Evolutionary conservation across 2,797 vertebrate species (phyloP).

Genomic region (Triplophysa bombifrons): DNA sequence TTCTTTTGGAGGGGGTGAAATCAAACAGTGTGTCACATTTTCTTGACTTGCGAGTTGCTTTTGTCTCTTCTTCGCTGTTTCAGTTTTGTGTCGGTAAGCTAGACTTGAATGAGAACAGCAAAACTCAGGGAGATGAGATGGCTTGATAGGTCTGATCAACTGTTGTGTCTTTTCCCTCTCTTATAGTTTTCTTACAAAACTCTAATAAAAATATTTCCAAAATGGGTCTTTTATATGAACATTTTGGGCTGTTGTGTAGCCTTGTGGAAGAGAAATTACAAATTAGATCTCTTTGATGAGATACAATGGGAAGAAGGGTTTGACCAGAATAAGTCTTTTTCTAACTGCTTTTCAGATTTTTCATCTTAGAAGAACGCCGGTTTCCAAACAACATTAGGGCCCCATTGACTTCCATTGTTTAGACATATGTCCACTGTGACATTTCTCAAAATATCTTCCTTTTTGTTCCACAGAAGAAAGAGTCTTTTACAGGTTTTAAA

Average conservation of each 20-base stretch:
- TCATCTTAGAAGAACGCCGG: neutral
- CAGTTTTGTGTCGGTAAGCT: neutral
- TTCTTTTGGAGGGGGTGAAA: conserved; percentile 20
- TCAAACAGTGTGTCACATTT: conserved; percentile 26
- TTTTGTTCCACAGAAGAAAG: too few species aligned
- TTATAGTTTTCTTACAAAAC: neutral
- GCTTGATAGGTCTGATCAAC: neutral
- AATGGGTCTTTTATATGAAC: neutral
- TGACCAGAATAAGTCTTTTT: too few species aligned
- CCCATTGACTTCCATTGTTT: too few species aligned
- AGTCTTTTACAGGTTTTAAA: too few species aligned
- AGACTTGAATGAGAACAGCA: conserved; percentile 9
- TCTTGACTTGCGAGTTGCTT: conserved; percentile 8
- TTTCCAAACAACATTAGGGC: too few species aligned
- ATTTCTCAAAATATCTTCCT: too few species aligned
- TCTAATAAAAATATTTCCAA: neutral
- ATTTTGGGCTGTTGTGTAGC: neutral
- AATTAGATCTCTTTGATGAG: neutral
- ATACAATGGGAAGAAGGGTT: too few species aligned
- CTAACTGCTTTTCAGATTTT: neutral
- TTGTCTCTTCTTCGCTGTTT: neutral
- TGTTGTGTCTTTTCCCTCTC: neutral
- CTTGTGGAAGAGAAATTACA: neutral
- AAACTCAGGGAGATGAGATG: neutral
- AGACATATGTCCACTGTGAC: too few species aligned